These are phyloP conservation scores for Panopea generosa DNA, from an alignment of 2,888 invertebrate genomes.

Conservation along the genomic window DNA sequence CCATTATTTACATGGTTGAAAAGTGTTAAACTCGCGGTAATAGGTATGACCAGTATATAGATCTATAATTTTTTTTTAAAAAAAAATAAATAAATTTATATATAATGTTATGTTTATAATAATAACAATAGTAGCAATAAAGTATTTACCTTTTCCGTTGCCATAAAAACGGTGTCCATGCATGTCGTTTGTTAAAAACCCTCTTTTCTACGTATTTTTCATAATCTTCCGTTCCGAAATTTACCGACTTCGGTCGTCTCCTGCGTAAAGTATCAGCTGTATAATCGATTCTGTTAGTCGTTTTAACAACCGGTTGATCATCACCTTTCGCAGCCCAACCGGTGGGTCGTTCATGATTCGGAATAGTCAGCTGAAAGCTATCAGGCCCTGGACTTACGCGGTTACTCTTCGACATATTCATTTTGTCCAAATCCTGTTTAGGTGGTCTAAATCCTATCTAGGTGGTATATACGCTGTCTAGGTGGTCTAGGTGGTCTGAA, in stretches of 20 bases:
- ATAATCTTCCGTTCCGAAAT: constrained; percentile 49
- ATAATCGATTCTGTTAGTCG: not conserved
- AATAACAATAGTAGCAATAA: no score
- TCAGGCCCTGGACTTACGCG: not conserved
- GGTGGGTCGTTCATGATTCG: not conserved
- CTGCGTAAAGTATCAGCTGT: not conserved
- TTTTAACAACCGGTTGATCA: not conserved
- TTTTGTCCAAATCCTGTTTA: no score
- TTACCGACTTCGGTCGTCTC: constrained; percentile 34
- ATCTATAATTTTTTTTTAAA: no score
- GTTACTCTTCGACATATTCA: constrained; percentile 1
- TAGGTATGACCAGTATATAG: no score
- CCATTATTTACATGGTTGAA: no score
- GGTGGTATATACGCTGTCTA: no score
- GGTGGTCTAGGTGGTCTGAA: no score
- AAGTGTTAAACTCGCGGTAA: no score
- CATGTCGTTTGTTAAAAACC: constrained; percentile 56
- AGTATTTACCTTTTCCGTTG: constrained; percentile 54
- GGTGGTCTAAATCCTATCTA: no score
- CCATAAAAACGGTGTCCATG: constrained; percentile 56
- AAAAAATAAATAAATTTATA: no score
- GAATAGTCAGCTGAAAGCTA: not conserved
- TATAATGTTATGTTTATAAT: no score
- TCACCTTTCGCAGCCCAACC: not conserved
- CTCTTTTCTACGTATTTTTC: constrained; percentile 54